phyloP scores from a whole-genome alignment of 2,888 invertebrate genomes.

The Erebia epiphron region DNA sequence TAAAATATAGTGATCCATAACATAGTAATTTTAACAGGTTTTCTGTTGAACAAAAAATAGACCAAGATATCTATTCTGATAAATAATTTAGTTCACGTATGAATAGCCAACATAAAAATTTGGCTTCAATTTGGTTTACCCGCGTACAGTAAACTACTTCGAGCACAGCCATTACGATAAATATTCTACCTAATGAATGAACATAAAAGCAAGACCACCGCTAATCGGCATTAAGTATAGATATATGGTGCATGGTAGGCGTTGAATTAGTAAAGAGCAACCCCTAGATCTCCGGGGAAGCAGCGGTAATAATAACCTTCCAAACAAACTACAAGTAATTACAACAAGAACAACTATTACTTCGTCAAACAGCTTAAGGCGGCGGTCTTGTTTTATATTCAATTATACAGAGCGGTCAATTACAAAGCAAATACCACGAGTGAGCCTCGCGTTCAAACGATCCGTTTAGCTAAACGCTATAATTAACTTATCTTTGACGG shows the following conservation, averaged over 20 bases:
- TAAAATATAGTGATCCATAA: too few relatives aligned
- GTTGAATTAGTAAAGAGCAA: constrained; percentile 73
- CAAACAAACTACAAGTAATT: constrained; percentile 78
- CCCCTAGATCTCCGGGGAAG: constrained; percentile 65
- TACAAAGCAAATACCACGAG: constrained; percentile 45
- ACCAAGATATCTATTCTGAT: not conserved
- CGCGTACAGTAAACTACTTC: constrained; percentile 8
- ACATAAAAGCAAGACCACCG: constrained; percentile 22
- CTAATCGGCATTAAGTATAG: constrained; percentile 21
- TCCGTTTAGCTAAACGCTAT: constrained; percentile 35
- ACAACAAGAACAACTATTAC: constrained; percentile 72
- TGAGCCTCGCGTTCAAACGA: constrained; percentile 35
- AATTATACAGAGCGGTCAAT: constrained; percentile 57
- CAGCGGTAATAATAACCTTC: constrained; percentile 71
- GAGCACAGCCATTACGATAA: constrained; percentile 5
- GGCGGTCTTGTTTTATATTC: constrained; percentile 61
- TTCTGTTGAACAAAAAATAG: not conserved
- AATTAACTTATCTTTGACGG: constrained; percentile 37
- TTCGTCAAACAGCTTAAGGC: constrained; percentile 70
- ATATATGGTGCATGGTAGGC: constrained; percentile 51
- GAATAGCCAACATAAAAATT: not conserved
- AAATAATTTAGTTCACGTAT: not conserved
- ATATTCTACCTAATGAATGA: constrained; percentile 15
- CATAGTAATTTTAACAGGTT: too few relatives aligned
- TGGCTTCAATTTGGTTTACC: not conserved